These are phyloP conservation scores for Drosophila pruinosa DNA, from an alignment of 1,140 invertebrate species.

Conservation along the genomic window DNA sequence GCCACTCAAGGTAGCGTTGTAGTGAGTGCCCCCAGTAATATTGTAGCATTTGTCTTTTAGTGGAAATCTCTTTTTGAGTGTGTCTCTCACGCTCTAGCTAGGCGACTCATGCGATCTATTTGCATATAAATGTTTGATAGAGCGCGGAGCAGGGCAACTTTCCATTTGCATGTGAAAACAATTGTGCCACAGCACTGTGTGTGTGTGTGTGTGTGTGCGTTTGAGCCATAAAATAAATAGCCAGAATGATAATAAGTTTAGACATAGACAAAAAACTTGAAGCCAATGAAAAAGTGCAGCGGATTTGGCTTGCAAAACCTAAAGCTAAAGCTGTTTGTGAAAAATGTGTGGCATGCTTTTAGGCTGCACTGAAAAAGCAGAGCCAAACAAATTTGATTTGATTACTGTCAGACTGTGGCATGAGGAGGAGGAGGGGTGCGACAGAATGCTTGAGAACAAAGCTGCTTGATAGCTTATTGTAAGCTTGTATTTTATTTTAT, in stretches of 20 bases:
- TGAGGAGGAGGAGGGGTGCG: too few species aligned
- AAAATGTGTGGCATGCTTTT: slow-evolving; percentile 75
- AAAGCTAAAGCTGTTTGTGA: slow-evolving; percentile 71
- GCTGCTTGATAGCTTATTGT: slow-evolving; percentile 43
- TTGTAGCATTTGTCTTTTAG: slow-evolving; percentile 80
- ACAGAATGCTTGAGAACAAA: not conserved
- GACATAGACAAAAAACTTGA: slow-evolving; percentile 76
- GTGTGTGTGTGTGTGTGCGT: slow-evolving; percentile 18
- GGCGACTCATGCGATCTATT: slow-evolving; percentile 50
- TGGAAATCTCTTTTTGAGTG: slow-evolving; percentile 80
- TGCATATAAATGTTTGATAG: slow-evolving; percentile 70
- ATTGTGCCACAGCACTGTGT: too few species aligned
- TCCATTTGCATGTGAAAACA: slow-evolving; percentile 77
- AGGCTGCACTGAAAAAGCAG: slow-evolving; percentile 59
- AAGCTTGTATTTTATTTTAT: slow-evolving; percentile 24
- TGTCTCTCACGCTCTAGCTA: slow-evolving; percentile 51
- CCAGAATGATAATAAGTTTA: slow-evolving; percentile 80
- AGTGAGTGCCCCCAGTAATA: slow-evolving; percentile 56
- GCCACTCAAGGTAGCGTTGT: slow-evolving; percentile 78
- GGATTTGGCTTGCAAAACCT: slow-evolving; percentile 57
- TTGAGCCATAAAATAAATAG: slow-evolving; percentile 74
- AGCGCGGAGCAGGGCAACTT: not conserved
- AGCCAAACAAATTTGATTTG: slow-evolving; percentile 77
- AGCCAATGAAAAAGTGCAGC: slow-evolving; percentile 78
- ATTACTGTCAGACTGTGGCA: slow-evolving; percentile 30